Evolutionary conservation across 1,140 invertebrate genomes (phyloP).

Genomic region (Wasmannia auropunctata): DNA sequence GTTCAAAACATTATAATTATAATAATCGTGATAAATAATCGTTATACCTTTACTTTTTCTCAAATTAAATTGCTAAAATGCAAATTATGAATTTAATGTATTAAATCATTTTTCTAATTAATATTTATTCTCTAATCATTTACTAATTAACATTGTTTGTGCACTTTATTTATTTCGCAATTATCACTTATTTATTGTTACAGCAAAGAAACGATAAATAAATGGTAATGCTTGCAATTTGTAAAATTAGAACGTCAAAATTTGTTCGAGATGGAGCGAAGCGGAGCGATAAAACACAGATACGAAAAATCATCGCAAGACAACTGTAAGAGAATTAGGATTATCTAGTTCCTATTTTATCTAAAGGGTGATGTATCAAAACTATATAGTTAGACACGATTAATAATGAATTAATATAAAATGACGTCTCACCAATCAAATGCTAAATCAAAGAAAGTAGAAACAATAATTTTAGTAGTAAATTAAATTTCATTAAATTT

Average conservation of each 20-base stretch:
- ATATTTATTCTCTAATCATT: background rate
- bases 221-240: no score
- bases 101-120: background rate
- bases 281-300: conserved; percentile 73
- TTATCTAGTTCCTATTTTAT: conserved; percentile 79
- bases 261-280: conserved; percentile 65
- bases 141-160: background rate
- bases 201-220: background rate
- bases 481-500: conserved; percentile 72
- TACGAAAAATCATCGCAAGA: conserved; percentile 81
- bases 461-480: conserved; percentile 74
- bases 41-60: no score
- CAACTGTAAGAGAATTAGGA: conserved; percentile 80
- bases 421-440: conserved; percentile 78
- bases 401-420: conserved; percentile 78
- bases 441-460: conserved; percentile 78
- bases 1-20: no score
- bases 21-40: no score
- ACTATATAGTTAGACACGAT: conserved; percentile 80
- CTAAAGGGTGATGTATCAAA: conserved; percentile 78
- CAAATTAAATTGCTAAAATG: background rate
- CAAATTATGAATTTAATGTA: background rate
- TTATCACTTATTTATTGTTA: background rate
- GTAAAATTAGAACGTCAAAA: background rate
- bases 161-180: background rate